Evolutionary conservation across 2,113 vertebrate genomes (phyloP).

Genomic region (Neomonachus schauinslandi): DNA sequence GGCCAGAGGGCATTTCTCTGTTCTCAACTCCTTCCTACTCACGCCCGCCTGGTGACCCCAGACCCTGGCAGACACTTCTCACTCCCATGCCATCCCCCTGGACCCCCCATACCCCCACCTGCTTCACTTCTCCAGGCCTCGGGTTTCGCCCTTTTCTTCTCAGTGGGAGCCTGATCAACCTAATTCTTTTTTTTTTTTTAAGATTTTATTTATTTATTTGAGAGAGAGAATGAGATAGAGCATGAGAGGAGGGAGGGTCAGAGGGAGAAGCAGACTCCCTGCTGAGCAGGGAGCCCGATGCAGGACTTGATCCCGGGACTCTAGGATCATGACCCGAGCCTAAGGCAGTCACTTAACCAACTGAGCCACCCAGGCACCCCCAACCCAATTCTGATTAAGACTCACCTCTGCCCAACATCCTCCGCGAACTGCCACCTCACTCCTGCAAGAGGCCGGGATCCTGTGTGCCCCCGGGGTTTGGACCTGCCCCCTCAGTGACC

Average conservation of each 20-base stretch:
- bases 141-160: background rate
- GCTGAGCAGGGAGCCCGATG: no score
- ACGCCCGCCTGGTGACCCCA: background rate
- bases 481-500: background rate
- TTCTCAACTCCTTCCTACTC: background rate
- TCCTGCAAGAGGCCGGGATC: background rate
- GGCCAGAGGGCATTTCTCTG: background rate
- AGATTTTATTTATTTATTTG: no score
- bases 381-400: background rate
- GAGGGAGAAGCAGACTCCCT: no score
- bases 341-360: no score
- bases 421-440: background rate
- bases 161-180: background rate
- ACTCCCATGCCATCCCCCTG: background rate
- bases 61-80: background rate
- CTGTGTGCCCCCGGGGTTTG: background rate
- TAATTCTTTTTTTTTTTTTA: background rate
- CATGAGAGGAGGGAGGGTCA: no score
- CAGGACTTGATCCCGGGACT: no score
- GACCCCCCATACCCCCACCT: fast-evolving
- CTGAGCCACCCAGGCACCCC: no score
- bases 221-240: no score
- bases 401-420: no score
- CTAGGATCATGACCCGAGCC: no score
- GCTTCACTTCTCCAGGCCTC: background rate